Evolutionary conservation across 2,113 vertebrate genomes (phyloP), one percentile per base, ranked within the genome.

Genomic region (Electrona antarctica): DNA sequence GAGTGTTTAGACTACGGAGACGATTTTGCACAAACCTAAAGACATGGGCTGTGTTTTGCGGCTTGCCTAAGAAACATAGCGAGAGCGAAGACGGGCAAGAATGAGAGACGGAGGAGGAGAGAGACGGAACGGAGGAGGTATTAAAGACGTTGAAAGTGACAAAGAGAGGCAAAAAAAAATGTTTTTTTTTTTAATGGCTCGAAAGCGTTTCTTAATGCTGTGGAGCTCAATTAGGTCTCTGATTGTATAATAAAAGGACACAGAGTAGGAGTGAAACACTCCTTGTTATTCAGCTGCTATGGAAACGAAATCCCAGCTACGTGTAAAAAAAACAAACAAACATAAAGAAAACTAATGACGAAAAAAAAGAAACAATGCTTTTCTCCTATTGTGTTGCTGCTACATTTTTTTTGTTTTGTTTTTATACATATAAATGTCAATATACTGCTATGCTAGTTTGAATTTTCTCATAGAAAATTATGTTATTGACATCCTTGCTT

Each of bases 301-400:
- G 93, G 90, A 93, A 82, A 76, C 88, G 92, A 92, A 94, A 95
- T 94, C 94, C 95, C 94, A 92, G 93, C 95, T 91, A 92, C 88
- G 90, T 93, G 91, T 93, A 80, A 78, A 66, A 85, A 80, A 71
- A 89, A 65, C 69, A 65, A 69, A 59, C 13, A 60, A 50, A 29
- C 54, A 63, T 73, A 46, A 64, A 90, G 90, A 92, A 89, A 56
- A 13, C 45, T 45, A 45, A 83, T 56, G 73, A 66, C 14, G 29
- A 81, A 87, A 92, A 82, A 82, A 91, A 89, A 90, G 92, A 90
- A 93, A 90, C 89, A 90, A 95, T 95, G 92, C 93, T 96, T 93
- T 94, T 96, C 92, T 93, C 95, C 92, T 95, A 89, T 94, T 95
- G 93, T 97, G 96, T 95, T 98, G 97, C 96, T 99, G 96, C 97